Evolutionary conservation across 2,888 invertebrate species (phyloP), one percentile per base, ranked within the genome.

Genomic region (Nomada ruficornis): DNA sequence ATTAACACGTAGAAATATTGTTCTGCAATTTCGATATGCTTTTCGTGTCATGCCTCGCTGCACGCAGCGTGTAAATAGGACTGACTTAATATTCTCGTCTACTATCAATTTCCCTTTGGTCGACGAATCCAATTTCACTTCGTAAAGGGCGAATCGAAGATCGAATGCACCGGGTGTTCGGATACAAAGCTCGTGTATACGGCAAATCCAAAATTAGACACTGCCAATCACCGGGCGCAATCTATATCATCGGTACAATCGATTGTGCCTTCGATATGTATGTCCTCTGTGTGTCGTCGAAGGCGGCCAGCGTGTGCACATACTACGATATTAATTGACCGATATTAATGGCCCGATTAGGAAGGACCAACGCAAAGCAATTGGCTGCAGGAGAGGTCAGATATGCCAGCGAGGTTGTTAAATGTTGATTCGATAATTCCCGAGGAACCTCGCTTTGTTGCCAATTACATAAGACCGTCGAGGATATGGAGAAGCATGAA

Each of bases 171-270:
- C 26, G 15, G 15, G 15, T 26, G 15, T 10, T 18, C 26, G 13
- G 54, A 26, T 50, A 68, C 44, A 62, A 62, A 52, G 64, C 52
- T 47, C 26, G 52, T 44, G 18, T 54, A 23, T 42, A 47, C 42
- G 13, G 54, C n/a, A 44, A 55, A 65, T 65, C 74, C 52, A 80
- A 80, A 80, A 80, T 80, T 81, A 74, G 69, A 68, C 63, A 57
- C 62, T 69, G 68, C 47, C 81, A 80, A 80, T 80, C 80, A 68
- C 44, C 59, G 54, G 47, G 36, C 47, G 20, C 59, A 47, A 80
- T 80, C 72, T 80, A 57, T 80, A 80, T 80, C 71, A 80, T 80
- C 67, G 70, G 65, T 26, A 67, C 70, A 57, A 81, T 82, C 82
- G 82, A 82, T 82, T 71, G 23, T 9, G 54, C 52, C 55, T 50